phyloP scores from a whole-genome alignment of 1,140 invertebrate genomes.

The Philopotamus ludificatus region DNA sequence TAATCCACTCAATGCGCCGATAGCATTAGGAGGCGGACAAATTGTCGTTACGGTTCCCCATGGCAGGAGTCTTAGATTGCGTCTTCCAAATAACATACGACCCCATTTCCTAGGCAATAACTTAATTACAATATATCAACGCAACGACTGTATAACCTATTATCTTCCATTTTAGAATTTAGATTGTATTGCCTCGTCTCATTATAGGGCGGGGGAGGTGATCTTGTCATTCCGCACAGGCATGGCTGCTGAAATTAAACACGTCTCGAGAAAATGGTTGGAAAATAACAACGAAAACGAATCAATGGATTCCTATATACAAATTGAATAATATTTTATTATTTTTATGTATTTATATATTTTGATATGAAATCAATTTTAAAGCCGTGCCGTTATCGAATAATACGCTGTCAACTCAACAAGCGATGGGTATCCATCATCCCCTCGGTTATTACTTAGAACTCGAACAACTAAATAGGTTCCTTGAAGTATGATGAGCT shows the following conservation, averaged over 20 bases:
- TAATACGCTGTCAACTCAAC: conserved; percentile 24
- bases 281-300: conserved; percentile 30
- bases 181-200: conserved; percentile 33
- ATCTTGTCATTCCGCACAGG: conserved; percentile 14
- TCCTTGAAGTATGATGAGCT: conserved; percentile 27
- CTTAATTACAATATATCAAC: conserved; percentile 40
- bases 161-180: conserved; percentile 41
- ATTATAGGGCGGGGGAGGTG: not conserved
- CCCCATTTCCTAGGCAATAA: conserved; percentile 40
- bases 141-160: conserved; percentile 37
- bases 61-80: conserved; percentile 31
- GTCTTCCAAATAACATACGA: conserved; percentile 42
- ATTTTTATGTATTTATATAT: not conserved
- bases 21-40: conserved; percentile 18
- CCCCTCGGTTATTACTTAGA: conserved; percentile 28
- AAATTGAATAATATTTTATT: not conserved
- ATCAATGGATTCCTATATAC: not conserved
- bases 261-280: conserved; percentile 33
- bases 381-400: conserved; percentile 18
- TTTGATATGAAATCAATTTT: conserved; percentile 8
- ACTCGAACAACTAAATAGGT: conserved; percentile 24
- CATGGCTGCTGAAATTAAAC: conserved; percentile 24
- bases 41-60: conserved; percentile 21
- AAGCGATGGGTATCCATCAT: conserved; percentile 27
- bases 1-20: conserved; percentile 34